Base-by-base conservation (phyloP, 2,113 vertebrate genomes). In the Meriones unguiculatus region DNA sequence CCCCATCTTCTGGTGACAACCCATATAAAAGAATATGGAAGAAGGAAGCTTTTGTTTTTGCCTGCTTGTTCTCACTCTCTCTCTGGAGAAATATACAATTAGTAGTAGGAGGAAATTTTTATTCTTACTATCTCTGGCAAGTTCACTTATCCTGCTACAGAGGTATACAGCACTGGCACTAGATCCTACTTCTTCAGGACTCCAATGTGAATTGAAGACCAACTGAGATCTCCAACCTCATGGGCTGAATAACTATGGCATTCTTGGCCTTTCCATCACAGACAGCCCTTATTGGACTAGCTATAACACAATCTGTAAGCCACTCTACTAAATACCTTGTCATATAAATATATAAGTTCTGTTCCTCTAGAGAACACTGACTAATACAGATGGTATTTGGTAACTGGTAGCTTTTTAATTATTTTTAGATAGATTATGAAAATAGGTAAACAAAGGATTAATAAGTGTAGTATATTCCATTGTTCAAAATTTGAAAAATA, bases 241-340 rank as follows among this genome's bases (percentile, higher is more conserved):
- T 24, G 32, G 32, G 11, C 78, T 81, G 54, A 59, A 57, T 59
- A 22, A n/a, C 35, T 24, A n/a, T 35, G n/a, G 32, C 35, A n/a
- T 59, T 81, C 78, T 59, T 59, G 52, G 32, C 78, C 78, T 81
- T 57, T 59, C 54, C 54, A 22, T 59, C 54, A n/a, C 1, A 5
- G 11, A 59, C 52, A 59, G 54, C 22, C 78, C 57, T n/a, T 38
- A 38, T 59, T 57, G 20, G 52, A 81, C 35, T 81, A 81, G 54
- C 35, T 54, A 81, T 54, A 81, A 59, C 98, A 97, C 96, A 92
- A 57, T 93, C 97, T 81, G 11, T 22, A 81, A 81, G 32, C 52
- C 32, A 81, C 35, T n/a, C 54, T 32, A 59, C 78, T n/a, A 24
- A 22, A n/a, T n/a, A 17, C 32, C 10, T n/a, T 81, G 57, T 59